A percentile compares a stretch with the other conserved stretches of the same genome.
These are phyloP conservation scores for Casuarius casuarius DNA, from an alignment of 2,113 vertebrate species.

Conservation along the genomic window DNA sequence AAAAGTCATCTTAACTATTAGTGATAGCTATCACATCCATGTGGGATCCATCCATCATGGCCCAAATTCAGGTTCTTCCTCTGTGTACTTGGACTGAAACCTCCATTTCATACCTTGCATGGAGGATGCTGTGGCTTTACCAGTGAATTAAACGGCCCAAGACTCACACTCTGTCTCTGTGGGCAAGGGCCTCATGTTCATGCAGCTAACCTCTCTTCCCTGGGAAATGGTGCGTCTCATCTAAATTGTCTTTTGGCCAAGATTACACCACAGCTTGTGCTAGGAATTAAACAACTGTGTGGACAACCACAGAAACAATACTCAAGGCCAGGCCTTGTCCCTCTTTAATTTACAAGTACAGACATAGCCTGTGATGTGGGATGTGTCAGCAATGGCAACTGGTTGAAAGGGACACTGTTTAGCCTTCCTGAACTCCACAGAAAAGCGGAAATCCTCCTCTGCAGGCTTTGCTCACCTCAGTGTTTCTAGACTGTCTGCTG, in stretches of 20 bases:
- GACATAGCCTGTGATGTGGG: background rate
- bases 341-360: background rate
- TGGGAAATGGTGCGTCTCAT: background rate
- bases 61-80: background rate
- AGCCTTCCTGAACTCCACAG: background rate
- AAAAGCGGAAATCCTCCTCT: background rate
- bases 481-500: background rate
- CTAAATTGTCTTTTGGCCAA: background rate
- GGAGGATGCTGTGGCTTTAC: background rate
- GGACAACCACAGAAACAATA: background rate
- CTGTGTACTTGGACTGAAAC: background rate
- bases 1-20: background rate
- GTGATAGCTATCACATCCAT: background rate
- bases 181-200: accelerated
- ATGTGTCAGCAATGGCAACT: background rate
- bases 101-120: background rate
- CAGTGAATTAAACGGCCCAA: background rate
- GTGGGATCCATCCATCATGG: background rate
- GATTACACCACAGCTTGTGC: background rate
- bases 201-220: background rate
- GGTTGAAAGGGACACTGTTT: background rate
- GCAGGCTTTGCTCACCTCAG: background rate
- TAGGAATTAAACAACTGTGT: background rate
- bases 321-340: background rate
- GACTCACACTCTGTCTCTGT: background rate